phyloP scores from a whole-genome alignment of 2,888 invertebrate species.

The Baccha elongata region DNA sequence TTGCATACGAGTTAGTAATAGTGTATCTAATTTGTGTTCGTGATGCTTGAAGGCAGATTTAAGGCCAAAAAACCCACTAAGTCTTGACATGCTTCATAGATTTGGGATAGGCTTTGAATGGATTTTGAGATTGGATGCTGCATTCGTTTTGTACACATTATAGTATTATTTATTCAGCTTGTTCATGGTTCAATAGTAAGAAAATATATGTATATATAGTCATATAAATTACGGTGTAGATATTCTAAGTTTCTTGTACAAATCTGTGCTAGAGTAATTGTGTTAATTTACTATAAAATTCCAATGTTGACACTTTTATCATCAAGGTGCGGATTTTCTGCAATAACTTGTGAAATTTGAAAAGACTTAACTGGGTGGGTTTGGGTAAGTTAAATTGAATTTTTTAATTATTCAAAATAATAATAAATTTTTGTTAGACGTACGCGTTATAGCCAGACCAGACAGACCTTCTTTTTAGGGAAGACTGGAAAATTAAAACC shows the following conservation, averaged over 20 bases:
- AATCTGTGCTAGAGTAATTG: background rate
- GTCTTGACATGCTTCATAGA: slow-evolving; percentile 28
- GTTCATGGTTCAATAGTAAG: no score
- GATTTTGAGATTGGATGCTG: background rate
- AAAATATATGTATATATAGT: no score
- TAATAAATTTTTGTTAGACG: no score
- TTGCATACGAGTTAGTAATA: slow-evolving; percentile 38
- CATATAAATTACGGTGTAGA: slow-evolving; percentile 17
- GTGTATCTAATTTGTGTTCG: slow-evolving; percentile 4
- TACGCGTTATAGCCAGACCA: no score
- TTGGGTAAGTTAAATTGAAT: no score
- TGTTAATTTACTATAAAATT: background rate
- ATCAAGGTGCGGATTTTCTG: background rate
- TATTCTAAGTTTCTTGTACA: background rate
- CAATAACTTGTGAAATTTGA: no score
- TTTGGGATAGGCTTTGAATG: slow-evolving; percentile 55
- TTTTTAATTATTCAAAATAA: no score
- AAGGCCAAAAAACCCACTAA: slow-evolving; percentile 65
- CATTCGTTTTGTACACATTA: background rate
- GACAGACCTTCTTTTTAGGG: no score
- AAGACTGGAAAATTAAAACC: no score
- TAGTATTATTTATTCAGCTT: no score
- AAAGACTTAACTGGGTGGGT: no score
- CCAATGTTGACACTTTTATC: background rate
- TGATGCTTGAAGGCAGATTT: slow-evolving; percentile 23